Evolutionary conservation across 2,888 invertebrate species (phyloP).

Genomic region (Drosophila longiperda): DNA sequence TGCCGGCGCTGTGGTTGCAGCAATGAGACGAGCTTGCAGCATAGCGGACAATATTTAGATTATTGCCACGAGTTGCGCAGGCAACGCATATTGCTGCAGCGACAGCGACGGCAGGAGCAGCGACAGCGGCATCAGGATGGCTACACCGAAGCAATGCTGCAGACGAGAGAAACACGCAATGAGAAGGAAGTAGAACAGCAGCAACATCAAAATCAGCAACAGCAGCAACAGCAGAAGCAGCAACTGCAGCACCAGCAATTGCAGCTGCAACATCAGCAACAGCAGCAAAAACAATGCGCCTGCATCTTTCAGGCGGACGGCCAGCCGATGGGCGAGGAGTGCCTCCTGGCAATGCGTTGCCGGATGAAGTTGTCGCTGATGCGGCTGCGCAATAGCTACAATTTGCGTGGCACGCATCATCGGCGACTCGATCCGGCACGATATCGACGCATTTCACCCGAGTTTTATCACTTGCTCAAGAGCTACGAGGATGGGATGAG

Average conservation of each 20-base stretch:
- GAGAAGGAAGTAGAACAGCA: not conserved
- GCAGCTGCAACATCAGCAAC: not conserved
- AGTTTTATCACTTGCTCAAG: constrained; percentile 68
- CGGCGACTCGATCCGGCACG: constrained; percentile 56
- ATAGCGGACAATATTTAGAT: constrained; percentile 36
- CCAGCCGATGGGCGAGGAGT: constrained; percentile 57
- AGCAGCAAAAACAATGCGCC: not conserved
- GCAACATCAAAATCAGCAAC: not conserved
- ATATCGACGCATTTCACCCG: constrained; percentile 75
- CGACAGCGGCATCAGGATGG: not conserved
- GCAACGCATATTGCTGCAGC: constrained; percentile 16
- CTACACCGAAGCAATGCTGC: not conserved
- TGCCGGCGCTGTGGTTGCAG: constrained; percentile 9
- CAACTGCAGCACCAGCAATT: not conserved
- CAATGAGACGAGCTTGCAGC: constrained; percentile 15
- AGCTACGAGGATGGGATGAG: constrained; percentile 63
- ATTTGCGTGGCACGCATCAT: constrained; percentile 46
- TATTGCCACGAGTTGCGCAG: constrained; percentile 27
- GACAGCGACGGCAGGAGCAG: constrained; percentile 28
- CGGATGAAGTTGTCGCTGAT: constrained; percentile 35
- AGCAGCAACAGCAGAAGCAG: not conserved
- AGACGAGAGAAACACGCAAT: not conserved
- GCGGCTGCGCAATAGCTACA: constrained; percentile 38
- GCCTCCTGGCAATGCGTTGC: constrained; percentile 25
- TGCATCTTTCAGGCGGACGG: constrained; percentile 60